phyloP scores from a whole-genome alignment of 2,888 invertebrate genomes.

The Drosophila algonquin region DNA sequence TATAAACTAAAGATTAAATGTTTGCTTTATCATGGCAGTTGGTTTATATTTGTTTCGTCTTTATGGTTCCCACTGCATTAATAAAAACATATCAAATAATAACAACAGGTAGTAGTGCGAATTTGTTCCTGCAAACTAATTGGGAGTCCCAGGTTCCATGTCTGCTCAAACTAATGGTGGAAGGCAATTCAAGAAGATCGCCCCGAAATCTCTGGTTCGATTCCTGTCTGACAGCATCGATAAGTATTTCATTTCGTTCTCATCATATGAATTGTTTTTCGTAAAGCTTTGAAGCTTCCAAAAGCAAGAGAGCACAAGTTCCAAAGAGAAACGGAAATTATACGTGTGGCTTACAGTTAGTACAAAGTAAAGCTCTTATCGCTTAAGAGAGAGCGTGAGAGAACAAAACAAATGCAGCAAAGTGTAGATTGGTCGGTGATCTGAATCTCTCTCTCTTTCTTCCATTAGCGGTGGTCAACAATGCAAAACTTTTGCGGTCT shows the following conservation, averaged over 20 bases:
- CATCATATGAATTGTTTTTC: not conserved
- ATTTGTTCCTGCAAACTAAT: too few species aligned
- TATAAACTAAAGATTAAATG: slow-evolving; percentile 8
- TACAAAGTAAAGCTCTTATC: not conserved
- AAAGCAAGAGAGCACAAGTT: too few species aligned
- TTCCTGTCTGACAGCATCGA: not conserved
- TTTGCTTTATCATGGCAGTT: not conserved
- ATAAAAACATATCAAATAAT: not conserved
- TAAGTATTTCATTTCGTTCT: not conserved
- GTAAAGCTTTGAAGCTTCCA: too few species aligned
- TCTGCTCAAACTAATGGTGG: too few species aligned
- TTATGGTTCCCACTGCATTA: not conserved
- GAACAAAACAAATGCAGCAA: not conserved
- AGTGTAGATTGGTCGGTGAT: not conserved
- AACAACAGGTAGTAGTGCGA: too few species aligned
- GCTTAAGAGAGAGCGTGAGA: not conserved
- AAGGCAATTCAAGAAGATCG: too few species aligned
- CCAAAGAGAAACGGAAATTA: not conserved
- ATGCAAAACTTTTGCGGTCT: not conserved
- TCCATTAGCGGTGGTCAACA: not conserved
- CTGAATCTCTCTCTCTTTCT: not conserved
- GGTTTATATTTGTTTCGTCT: not conserved
- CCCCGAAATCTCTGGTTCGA: not conserved
- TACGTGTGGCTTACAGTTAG: not conserved
- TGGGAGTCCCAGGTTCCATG: too few species aligned